Evolutionary conservation across 2,797 vertebrate genomes (phyloP).

Genomic region (Acipenser oxyrinchus): DNA sequence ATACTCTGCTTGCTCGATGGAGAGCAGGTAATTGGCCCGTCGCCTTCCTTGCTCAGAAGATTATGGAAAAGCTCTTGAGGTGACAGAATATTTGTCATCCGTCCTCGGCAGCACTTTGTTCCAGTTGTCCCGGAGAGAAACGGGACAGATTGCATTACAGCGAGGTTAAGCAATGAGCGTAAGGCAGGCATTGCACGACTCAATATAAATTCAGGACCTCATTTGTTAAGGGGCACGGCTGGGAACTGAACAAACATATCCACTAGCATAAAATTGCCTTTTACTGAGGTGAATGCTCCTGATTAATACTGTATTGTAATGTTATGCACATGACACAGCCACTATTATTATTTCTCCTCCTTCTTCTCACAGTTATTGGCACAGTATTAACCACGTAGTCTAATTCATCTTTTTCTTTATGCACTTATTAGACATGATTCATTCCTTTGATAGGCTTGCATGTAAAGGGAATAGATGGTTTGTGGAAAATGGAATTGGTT

Average conservation of each 20-base stretch:
- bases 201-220: conserved; percentile 19
- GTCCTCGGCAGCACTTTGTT: neutral
- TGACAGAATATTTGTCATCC: conserved; percentile 5
- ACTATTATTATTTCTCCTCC: too few species aligned
- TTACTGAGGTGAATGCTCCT: conserved; percentile 29
- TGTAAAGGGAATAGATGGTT: too few species aligned
- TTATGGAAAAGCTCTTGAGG: neutral
- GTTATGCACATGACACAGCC: conserved; percentile 32
- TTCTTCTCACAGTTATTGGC: too few species aligned
- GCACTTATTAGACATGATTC: too few species aligned
- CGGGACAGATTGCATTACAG: neutral
- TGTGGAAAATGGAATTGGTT: too few species aligned
- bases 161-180: neutral
- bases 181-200: conserved; percentile 11
- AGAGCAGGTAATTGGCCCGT: conserved; percentile 21
- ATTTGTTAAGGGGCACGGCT: conserved; percentile 28
- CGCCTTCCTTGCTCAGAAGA: conserved; percentile 17
- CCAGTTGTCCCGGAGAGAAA: neutral
- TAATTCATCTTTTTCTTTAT: too few species aligned
- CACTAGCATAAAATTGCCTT: conserved; percentile 25
- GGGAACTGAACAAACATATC: conserved; percentile 12
- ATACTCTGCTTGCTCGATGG: conserved; percentile 19
- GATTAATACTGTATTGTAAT: conserved; percentile 33
- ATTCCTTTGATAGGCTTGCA: too few species aligned
- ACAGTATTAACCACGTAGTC: too few species aligned